These are phyloP conservation scores for Brachyalestes nurse DNA, from an alignment of 2,797 vertebrate genomes.

Conservation along the genomic window DNA sequence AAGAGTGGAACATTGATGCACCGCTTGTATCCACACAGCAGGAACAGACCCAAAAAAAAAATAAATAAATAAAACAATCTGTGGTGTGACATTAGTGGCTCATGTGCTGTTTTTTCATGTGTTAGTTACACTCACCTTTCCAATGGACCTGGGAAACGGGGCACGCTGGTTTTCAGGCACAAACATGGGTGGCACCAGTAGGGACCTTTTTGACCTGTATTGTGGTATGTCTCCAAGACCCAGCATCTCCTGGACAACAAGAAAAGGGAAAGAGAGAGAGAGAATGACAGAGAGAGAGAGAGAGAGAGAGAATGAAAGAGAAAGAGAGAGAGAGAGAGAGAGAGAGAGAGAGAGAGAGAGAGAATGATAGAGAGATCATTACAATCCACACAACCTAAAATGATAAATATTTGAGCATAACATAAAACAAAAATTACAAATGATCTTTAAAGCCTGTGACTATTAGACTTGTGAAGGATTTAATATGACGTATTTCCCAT, in stretches of 20 bases:
- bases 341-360: not conserved
- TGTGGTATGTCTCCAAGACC: slow-evolving; percentile 77
- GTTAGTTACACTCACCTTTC: slow-evolving; percentile 83
- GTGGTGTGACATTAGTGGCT: slow-evolving; percentile 7
- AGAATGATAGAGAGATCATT: not conserved
- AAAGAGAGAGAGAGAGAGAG: not conserved
- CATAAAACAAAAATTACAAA: not conserved
- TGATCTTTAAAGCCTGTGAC: not conserved
- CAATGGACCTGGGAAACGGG: slow-evolving; percentile 88
- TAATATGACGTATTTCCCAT: not conserved
- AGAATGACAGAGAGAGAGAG: not conserved
- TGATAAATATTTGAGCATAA: not conserved
- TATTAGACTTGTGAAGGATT: not conserved
- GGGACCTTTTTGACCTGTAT: slow-evolving; percentile 87
- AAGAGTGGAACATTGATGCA: no score
- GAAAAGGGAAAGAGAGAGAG: not conserved
- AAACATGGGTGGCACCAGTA: slow-evolving; percentile 87
- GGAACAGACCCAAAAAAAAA: not conserved
- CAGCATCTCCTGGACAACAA: slow-evolving; percentile 80
- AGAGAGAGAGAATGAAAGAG: not conserved
- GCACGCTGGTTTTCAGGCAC: slow-evolving; percentile 93
- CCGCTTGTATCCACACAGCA: no score
- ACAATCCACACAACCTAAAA: not conserved
- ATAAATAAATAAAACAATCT: no score
- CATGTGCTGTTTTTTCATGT: slow-evolving; percentile 2